These are phyloP conservation scores for Thalassarche chlororhynchos DNA, from an alignment of 2,113 vertebrate species.

Conservation along the genomic window DNA sequence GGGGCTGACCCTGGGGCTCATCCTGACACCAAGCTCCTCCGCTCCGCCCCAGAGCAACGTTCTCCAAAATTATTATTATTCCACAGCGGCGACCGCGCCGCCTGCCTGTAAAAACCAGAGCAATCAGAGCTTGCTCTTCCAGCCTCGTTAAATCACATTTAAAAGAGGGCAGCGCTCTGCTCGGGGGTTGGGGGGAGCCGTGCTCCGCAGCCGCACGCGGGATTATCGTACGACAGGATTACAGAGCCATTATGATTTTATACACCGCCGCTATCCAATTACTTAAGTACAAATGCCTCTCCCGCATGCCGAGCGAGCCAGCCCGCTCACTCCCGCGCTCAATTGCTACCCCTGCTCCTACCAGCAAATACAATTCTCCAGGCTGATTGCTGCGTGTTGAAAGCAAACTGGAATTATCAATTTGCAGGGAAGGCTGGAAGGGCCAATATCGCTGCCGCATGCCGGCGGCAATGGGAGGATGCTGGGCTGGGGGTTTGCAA, in stretches of 20 bases:
- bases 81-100: rapidly evolving
- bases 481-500: not conserved
- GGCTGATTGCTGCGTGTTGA: not conserved
- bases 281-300: not conserved
- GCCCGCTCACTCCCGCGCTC: rapidly evolving
- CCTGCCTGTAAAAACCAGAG: not conserved
- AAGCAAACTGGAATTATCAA: not conserved
- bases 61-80: not conserved
- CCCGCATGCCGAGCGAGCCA: not conserved
- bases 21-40: not conserved
- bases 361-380: rapidly evolving
- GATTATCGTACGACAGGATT: not conserved
- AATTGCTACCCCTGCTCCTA: not conserved
- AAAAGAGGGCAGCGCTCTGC: not conserved
- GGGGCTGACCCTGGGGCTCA: not conserved
- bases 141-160: not conserved
- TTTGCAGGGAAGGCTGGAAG: not conserved
- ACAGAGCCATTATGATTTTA: not conserved
- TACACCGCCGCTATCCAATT: not conserved
- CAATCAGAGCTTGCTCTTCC: not conserved
- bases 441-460: not conserved
- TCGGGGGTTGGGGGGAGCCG: not conserved
- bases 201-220: rapidly evolving
- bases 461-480: rapidly evolving
- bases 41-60: rapidly evolving